These are phyloP conservation scores for Caenorhabditis angaria DNA, from an alignment of 2,888 invertebrate genomes.

Conservation along the genomic window DNA sequence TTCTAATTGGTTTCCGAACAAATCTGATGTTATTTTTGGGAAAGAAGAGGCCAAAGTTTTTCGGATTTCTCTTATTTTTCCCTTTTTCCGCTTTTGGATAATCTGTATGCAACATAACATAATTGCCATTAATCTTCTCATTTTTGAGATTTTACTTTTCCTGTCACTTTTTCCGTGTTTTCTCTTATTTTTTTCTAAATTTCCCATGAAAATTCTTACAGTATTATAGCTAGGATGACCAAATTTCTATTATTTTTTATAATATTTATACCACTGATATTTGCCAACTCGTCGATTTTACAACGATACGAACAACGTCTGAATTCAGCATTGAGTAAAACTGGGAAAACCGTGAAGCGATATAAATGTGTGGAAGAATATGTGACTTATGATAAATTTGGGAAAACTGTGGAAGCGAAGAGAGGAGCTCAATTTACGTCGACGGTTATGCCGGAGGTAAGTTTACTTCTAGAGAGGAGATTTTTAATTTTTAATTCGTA, in stretches of 20 bases:
- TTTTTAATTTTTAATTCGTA: too few species aligned
- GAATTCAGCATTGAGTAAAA: conserved; percentile 23
- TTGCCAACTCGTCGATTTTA: conserved; percentile 14
- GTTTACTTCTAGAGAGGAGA: too few species aligned
- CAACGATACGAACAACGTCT: conserved; percentile 36
- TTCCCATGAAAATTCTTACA: too few species aligned
- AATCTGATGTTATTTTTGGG: background rate
- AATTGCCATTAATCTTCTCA: background rate
- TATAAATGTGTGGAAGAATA: conserved; percentile 55
- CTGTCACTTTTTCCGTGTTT: background rate
- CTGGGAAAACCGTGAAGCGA: background rate
- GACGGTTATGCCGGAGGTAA: conserved; percentile 33
- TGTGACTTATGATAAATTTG: conserved; percentile 42
- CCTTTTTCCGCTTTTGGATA: background rate
- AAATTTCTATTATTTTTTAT: background rate
- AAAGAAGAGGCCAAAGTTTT: too few species aligned
- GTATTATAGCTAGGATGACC: too few species aligned
- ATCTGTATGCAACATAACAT: background rate
- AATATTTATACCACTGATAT: background rate
- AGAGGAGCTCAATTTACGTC: conserved; percentile 32
- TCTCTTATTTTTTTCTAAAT: too few species aligned
- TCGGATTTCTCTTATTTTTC: background rate
- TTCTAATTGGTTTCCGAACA: background rate
- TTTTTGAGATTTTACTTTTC: background rate
- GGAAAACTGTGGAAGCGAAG: conserved; percentile 20